Percentiles rank a stretch among this genome's conserved stretches.
Conservation (phyloP, 1,140 invertebrate species). For the Drosophila sp. region DNA sequence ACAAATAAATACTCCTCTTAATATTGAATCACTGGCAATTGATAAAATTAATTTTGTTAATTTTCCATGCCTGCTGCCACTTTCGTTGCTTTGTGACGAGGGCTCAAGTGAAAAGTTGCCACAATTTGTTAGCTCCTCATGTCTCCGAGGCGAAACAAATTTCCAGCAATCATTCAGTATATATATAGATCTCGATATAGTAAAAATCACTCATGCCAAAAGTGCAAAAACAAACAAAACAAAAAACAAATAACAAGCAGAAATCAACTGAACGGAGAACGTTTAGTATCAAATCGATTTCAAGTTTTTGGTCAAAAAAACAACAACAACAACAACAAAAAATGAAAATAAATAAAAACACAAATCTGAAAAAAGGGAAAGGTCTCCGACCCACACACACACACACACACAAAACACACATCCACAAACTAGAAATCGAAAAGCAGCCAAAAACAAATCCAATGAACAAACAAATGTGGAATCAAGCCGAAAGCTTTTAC, state of each 20-base stretch:
- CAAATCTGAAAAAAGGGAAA: conserved; percentile 41
- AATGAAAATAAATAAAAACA: conserved; percentile 14
- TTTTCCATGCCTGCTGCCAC: not conserved
- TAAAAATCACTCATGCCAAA: conserved; percentile 78
- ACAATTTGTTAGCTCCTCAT: conserved; percentile 68
- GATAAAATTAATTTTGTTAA: conserved; percentile 7
- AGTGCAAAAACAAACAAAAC: conserved; percentile 70
- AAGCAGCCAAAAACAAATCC: conserved; percentile 72
- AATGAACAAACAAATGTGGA: conserved; percentile 80
- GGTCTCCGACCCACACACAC: conserved; percentile 21
- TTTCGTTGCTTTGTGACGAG: conserved; percentile 24
- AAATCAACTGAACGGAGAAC: conserved; percentile 32
- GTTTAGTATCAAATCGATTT: conserved; percentile 79
- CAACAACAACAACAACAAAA: conserved; percentile 19
- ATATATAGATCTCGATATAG: conserved; percentile 32
- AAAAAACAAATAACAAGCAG: conserved; percentile 22
- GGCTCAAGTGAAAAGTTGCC: conserved; percentile 63
- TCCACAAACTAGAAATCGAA: conserved; percentile 60
- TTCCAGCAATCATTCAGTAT: conserved; percentile 62
- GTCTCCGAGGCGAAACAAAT: conserved; percentile 49
- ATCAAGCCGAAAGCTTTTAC: conserved; percentile 76
- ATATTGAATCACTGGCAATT: conserved; percentile 19
- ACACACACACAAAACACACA: not conserved
- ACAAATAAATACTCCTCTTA: not conserved
- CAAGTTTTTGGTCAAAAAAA: conserved; percentile 42